Evolutionary conservation across 1,140 invertebrate species (phyloP).

Genomic region (Mamestra configurata): DNA sequence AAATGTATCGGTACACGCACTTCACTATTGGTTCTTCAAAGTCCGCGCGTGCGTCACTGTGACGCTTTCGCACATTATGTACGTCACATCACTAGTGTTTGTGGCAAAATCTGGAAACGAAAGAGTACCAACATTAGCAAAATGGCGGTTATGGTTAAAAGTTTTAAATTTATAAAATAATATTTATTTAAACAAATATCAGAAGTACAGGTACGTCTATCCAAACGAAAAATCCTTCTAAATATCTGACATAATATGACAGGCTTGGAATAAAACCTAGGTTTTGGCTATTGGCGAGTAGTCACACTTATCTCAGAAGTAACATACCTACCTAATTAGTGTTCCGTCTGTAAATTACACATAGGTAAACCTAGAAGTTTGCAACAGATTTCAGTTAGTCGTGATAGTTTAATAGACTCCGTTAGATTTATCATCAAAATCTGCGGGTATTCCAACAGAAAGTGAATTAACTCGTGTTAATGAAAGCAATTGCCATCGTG

Average conservation of each 20-base stretch:
- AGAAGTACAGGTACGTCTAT: too few relatives aligned
- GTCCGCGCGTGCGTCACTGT: conserved; percentile 65
- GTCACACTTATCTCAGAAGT: not conserved
- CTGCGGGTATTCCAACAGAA: conserved; percentile 15
- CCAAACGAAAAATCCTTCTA: too few relatives aligned
- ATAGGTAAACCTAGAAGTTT: too few relatives aligned
- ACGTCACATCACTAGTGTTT: conserved; percentile 74
- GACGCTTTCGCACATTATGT: conserved; percentile 70
- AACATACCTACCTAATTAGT: conserved; percentile 15
- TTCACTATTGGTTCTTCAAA: conserved; percentile 66
- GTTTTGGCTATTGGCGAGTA: not conserved
- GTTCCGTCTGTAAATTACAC: not conserved
- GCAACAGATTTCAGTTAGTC: conserved; percentile 6
- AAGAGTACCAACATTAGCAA: conserved; percentile 22
- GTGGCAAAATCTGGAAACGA: conserved; percentile 62
- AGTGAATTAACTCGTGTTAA: conserved; percentile 37
- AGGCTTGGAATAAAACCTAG: too few relatives aligned
- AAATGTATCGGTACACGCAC: conserved; percentile 65
- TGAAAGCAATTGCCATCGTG: conserved; percentile 39
- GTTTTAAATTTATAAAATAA: too few relatives aligned
- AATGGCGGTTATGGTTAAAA: not conserved
- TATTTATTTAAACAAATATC: too few relatives aligned
- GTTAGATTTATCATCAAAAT: conserved; percentile 37
- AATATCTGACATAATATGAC: too few relatives aligned
- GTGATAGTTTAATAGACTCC: conserved; percentile 45